phyloP scores from a whole-genome alignment of 2,113 vertebrate species.

The Lepidothrix coronata region DNA sequence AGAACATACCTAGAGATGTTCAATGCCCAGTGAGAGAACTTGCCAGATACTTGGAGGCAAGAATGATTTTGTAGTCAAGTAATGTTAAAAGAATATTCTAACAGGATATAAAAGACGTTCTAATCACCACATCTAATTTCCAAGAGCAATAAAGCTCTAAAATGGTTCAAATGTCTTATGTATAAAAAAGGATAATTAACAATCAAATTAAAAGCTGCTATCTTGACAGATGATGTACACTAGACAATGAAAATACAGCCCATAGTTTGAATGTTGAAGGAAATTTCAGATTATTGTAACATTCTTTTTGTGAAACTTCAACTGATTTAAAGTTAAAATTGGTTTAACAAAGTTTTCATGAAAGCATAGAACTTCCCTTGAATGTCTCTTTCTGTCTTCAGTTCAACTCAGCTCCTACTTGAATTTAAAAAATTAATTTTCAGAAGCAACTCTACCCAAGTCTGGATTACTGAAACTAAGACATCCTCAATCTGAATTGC shows the following conservation, averaged over 20 bases:
- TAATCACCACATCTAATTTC: slow-evolving; percentile 35
- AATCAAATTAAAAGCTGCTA: slow-evolving; percentile 33
- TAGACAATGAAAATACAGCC: slow-evolving; percentile 13
- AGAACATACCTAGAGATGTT: background rate
- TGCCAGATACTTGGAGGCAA: background rate
- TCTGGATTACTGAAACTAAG: background rate
- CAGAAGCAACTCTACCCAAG: background rate
- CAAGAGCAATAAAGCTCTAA: slow-evolving; percentile 44
- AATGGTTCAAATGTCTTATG: slow-evolving; percentile 18
- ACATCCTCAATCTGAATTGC: background rate
- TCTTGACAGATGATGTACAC: slow-evolving; percentile 1
- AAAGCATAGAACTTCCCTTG: background rate
- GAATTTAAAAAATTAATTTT: background rate
- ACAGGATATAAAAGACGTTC: slow-evolving; percentile 14
- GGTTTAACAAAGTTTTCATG: background rate
- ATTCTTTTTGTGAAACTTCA: background rate
- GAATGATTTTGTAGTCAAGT: slow-evolving; percentile 26
- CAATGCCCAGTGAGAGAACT: background rate
- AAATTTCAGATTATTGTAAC: background rate
- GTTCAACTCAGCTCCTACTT: background rate
- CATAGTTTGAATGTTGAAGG: background rate
- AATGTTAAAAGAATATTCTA: slow-evolving; percentile 34
- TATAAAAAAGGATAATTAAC: slow-evolving; percentile 44
- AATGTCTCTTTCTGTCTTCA: background rate
- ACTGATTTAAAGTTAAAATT: slow-evolving; percentile 16